phyloP scores from a whole-genome alignment of 2,113 vertebrate genomes.

The Carassius auratus region DNA sequence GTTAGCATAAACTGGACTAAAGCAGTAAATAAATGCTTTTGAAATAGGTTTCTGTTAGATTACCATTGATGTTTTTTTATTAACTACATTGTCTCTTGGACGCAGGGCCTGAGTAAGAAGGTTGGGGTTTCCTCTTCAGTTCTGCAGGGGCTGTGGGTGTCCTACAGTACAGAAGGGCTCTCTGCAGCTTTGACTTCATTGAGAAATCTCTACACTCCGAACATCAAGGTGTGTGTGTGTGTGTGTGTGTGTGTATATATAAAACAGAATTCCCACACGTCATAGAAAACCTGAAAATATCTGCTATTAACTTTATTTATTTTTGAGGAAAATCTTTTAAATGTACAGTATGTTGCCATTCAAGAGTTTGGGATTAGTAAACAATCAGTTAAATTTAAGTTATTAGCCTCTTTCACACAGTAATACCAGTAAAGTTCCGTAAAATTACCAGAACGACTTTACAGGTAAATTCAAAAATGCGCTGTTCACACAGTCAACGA shows the following conservation, averaged over 20 bases:
- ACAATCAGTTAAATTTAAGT: neutral
- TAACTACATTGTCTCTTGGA: neutral
- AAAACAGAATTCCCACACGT: neutral
- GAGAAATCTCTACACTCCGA: constrained; percentile 95
- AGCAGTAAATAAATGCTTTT: neutral
- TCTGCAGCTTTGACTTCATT: constrained; percentile 90
- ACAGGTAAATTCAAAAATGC: no score
- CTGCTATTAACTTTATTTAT: neutral
- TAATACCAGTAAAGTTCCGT: no score
- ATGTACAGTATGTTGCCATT: neutral
- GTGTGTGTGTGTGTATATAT: neutral
- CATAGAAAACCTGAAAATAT: neutral
- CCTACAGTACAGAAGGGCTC: constrained; percentile 90
- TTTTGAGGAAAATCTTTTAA: no score
- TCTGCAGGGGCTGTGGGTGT: constrained; percentile 96
- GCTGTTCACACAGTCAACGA: no score
- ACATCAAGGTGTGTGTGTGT: constrained; percentile 78
- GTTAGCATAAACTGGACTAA: neutral
- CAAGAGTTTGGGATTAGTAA: neutral
- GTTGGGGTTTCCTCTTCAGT: constrained; percentile 95
- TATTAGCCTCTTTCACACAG: no score
- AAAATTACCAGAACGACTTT: no score
- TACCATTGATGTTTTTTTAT: neutral
- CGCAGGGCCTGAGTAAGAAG: constrained; percentile 94
- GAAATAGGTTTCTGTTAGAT: neutral